Conservation (phyloP, 2,113 vertebrate genomes). For the Promerops cafer region DNA sequence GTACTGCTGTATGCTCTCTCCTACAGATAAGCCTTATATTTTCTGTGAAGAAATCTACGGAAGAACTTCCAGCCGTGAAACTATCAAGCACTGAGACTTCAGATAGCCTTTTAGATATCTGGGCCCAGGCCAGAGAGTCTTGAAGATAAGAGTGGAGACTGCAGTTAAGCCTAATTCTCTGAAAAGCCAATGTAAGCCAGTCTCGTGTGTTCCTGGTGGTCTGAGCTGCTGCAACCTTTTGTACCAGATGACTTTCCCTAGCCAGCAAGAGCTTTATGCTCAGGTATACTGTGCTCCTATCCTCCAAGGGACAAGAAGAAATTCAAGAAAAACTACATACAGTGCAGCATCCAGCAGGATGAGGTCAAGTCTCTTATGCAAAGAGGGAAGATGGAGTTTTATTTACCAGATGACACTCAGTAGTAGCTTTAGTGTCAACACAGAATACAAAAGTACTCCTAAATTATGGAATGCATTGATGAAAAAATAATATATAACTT, state of each 20-base stretch:
- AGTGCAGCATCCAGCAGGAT: neutral
- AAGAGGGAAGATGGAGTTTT: neutral
- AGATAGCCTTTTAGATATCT: slow-evolving; percentile 44
- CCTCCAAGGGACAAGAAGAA: neutral
- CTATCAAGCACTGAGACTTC: slow-evolving; percentile 26
- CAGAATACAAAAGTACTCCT: neutral
- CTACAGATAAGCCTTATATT: slow-evolving; percentile 12
- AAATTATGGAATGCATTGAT: neutral
- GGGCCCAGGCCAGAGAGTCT: neutral
- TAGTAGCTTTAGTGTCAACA: neutral
- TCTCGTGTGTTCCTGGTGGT: neutral
- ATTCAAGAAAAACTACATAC: neutral
- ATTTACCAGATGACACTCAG: neutral
- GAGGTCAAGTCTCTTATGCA: neutral
- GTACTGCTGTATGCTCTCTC: neutral
- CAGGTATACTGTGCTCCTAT: neutral
- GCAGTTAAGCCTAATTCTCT: slow-evolving; percentile 39
- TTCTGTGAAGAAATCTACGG: neutral
- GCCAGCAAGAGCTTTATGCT: neutral
- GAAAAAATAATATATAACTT: neutral
- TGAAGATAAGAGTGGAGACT: slow-evolving; percentile 28
- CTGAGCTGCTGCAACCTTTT: neutral
- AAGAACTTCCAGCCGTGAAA: slow-evolving; percentile 42
- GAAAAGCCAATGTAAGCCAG: neutral
- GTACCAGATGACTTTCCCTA: neutral